phyloP scores from a whole-genome alignment of 2,113 vertebrate genomes.

The Scopus umbretta region DNA sequence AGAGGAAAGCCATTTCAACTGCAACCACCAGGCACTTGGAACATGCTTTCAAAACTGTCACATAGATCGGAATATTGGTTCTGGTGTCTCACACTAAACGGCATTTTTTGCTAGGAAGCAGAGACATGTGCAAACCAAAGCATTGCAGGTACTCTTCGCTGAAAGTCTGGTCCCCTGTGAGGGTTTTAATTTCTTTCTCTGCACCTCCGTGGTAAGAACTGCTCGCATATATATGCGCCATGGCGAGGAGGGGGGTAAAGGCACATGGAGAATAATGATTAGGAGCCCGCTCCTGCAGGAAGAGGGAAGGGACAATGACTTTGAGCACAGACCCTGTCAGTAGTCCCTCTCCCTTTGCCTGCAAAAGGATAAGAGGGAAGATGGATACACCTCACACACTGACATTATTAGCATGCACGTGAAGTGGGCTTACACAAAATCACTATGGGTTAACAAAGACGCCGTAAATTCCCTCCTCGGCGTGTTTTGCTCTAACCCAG shows the following conservation, averaged over 20 bases:
- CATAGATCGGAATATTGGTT: neutral
- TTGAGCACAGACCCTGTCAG: neutral
- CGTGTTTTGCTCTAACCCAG: neutral
- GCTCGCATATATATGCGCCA: fast-evolving
- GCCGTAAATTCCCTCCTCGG: neutral
- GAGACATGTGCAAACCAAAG: neutral
- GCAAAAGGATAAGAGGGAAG: neutral
- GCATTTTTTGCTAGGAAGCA: neutral
- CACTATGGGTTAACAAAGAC: neutral
- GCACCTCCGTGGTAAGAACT: fast-evolving
- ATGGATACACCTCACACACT: neutral
- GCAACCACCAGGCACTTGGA: neutral
- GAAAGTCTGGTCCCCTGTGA: neutral
- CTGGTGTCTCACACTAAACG: neutral
- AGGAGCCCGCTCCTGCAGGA: neutral
- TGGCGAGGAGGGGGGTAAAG: neutral
- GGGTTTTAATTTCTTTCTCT: neutral
- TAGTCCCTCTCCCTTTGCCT: neutral
- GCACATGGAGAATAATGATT: fast-evolving
- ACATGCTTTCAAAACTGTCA: neutral
- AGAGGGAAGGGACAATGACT: neutral
- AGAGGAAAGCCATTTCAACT: neutral
- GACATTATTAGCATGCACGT: neutral
- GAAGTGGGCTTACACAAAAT: neutral
- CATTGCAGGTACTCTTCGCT: fast-evolving